A percentile compares a stretch with the other conserved stretches of the same genome.
These are phyloP conservation scores for Coregonus clupeaformis DNA, from an alignment of 2,113 vertebrate genomes.

Conservation along the genomic window DNA sequence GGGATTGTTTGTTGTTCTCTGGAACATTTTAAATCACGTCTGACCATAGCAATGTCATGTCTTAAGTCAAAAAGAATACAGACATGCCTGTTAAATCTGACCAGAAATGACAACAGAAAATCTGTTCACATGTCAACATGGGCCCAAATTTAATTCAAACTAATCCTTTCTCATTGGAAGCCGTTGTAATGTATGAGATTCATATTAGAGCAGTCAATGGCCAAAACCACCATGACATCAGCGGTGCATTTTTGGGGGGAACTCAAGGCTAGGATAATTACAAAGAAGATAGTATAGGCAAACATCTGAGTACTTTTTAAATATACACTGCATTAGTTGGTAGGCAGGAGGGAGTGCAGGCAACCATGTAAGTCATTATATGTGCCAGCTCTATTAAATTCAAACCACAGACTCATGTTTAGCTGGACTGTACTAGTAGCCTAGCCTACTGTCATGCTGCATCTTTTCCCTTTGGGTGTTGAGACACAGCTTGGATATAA, in stretches of 20 bases:
- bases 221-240: constrained; percentile 75
- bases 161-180: constrained; percentile 55
- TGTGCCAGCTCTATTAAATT: constrained; percentile 39
- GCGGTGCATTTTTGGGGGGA: constrained; percentile 61
- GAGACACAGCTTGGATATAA: constrained; percentile 61
- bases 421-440: constrained; percentile 48
- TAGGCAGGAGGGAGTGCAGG: constrained; percentile 51
- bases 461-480: constrained; percentile 55
- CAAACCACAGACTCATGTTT: constrained; percentile 57
- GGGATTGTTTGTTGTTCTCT: constrained; percentile 13
- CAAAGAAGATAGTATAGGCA: constrained; percentile 66
- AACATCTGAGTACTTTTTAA: constrained; percentile 73
- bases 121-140: constrained; percentile 53
- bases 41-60: constrained; percentile 43
- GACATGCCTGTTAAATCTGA: constrained; percentile 40
- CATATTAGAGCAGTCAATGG: constrained; percentile 64
- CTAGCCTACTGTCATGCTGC: constrained; percentile 38
- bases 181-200: constrained; percentile 56
- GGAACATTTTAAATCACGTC: constrained; percentile 57
- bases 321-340: constrained; percentile 62
- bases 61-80: constrained; percentile 17
- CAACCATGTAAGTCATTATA: constrained; percentile 55
- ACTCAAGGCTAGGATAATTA: constrained; percentile 69
- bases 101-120: constrained; percentile 52
- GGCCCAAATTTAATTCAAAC: constrained; percentile 53